These are phyloP conservation scores for Drosophila melanosoma DNA, from an alignment of 2,888 invertebrate genomes.

Conservation along the genomic window DNA sequence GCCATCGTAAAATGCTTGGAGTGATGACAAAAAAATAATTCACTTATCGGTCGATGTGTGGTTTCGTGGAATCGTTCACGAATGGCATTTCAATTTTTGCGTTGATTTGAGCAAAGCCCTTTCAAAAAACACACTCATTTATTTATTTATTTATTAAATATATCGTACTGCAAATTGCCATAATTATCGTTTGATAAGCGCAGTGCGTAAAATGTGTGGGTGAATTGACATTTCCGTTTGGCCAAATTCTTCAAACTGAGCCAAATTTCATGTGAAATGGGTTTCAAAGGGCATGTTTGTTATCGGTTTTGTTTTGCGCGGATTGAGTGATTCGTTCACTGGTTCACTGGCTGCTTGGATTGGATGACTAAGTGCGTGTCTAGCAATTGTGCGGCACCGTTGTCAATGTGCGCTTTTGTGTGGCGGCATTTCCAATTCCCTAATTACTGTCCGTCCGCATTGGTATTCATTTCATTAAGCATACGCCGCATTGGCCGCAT, in stretches of 20 bases:
- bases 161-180: neutral
- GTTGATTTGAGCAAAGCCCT: neutral
- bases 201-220: neutral
- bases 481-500: conserved; percentile 51
- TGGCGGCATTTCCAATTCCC: conserved; percentile 54
- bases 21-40: neutral
- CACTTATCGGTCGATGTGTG: neutral
- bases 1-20: neutral
- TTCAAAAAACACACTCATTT: neutral
- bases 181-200: neutral
- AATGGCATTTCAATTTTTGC: neutral
- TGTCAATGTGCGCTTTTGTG: conserved; percentile 26
- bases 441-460: conserved; percentile 66
- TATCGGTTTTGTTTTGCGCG: neutral
- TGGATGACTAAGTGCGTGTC: conserved; percentile 58
- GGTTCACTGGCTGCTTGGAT: neutral
- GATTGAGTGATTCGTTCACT: neutral
- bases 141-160: no score
- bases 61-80: neutral
- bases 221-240: neutral
- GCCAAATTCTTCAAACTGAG: neutral
- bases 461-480: conserved; percentile 62
- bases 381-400: conserved; percentile 25
- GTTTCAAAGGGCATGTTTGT: neutral
- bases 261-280: neutral